Conservation (phyloP, 2,888 invertebrate species). For the Limenitis camilla region DNA sequence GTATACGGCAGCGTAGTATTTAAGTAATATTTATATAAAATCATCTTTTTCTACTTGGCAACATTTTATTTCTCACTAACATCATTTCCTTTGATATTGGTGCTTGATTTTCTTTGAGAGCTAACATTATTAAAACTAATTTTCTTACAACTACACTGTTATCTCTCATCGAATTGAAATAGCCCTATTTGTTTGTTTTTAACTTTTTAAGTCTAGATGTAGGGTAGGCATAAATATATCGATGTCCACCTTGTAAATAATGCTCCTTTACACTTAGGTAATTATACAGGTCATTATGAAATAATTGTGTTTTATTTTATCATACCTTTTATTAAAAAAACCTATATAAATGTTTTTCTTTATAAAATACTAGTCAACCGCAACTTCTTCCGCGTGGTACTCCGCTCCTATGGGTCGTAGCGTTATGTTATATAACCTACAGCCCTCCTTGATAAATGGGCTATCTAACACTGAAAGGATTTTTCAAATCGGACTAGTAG, state of each 20-base stretch:
- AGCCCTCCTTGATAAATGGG: no score
- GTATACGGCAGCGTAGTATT: no score
- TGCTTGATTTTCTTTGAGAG: neutral
- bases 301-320: conserved; percentile 42
- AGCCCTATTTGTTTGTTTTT: neutral
- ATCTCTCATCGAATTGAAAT: neutral
- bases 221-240: conserved; percentile 52
- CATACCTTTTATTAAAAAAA: neutral
- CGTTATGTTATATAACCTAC: no score
- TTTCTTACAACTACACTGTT: neutral
- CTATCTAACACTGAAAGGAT: no score
- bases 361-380: no score
- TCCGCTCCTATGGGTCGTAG: no score
- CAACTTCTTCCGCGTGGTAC: no score
- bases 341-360: neutral
- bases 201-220: conserved; percentile 37
- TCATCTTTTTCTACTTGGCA: no score
- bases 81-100: neutral
- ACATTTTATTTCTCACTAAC: neutral
- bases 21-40: no score
- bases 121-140: neutral
- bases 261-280: conserved; percentile 73
- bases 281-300: conserved; percentile 68
- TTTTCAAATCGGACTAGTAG: no score
- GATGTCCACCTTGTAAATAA: conserved; percentile 73